phyloP scores from a whole-genome alignment of 1,140 invertebrate genomes.

The Neodiprion fabricii region DNA sequence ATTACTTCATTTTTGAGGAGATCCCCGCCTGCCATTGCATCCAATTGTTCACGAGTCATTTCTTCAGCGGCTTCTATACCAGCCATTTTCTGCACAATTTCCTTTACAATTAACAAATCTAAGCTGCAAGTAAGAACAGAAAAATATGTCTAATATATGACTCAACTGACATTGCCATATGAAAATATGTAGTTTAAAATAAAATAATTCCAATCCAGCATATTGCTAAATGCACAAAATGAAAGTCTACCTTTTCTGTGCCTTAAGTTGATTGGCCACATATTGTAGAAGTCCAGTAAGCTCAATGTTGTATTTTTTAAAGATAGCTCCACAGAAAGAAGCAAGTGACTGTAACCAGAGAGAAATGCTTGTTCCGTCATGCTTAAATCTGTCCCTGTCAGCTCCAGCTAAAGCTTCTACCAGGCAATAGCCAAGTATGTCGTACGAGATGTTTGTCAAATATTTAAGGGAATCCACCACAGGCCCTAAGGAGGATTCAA shows the following conservation, averaged over 20 bases:
- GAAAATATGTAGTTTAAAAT: neutral
- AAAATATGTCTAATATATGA: neutral
- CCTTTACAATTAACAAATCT: conserved; percentile 94
- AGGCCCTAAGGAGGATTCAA: conserved; percentile 63
- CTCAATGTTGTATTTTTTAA: conserved; percentile 98
- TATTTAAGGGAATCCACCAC: conserved; percentile 99
- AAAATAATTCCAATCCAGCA: neutral
- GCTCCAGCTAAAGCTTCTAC: conserved; percentile 87
- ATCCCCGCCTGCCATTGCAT: conserved; percentile 96
- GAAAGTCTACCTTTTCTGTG: conserved; percentile 83
- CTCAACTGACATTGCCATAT: neutral
- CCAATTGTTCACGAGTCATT: conserved; percentile 94
- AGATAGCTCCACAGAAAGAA: conserved; percentile 93
- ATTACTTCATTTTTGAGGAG: conserved; percentile 88
- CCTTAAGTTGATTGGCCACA: conserved; percentile 96
- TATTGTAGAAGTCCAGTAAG: conserved; percentile 94
- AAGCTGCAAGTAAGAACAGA: conserved; percentile 68
- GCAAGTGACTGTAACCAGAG: conserved; percentile 94
- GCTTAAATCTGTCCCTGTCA: conserved; percentile 80
- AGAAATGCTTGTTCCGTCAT: conserved; percentile 93
- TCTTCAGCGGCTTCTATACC: conserved; percentile 97
- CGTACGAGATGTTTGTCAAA: conserved; percentile 93
- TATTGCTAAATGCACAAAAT: neutral
- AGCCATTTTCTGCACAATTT: conserved; percentile 99
- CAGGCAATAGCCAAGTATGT: conserved; percentile 94